Percentiles rank a stretch among this genome's conserved stretches.
These are phyloP conservation scores for Colletes gigas DNA, from an alignment of 1,140 invertebrate species.

Conservation along the genomic window DNA sequence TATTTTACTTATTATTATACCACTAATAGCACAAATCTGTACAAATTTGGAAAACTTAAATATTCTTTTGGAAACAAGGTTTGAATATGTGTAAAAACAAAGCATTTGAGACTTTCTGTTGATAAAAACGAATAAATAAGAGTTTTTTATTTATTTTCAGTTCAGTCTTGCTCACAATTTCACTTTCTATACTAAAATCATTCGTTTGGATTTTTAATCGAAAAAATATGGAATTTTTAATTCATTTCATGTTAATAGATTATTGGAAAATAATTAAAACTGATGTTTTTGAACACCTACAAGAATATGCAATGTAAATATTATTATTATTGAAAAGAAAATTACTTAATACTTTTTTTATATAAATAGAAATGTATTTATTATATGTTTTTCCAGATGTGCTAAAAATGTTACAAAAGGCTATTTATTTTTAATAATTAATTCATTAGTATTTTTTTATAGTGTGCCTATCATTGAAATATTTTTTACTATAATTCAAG, in stretches of 20 bases:
- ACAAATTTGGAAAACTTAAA: conserved; percentile 50
- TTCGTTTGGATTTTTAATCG: conserved; percentile 60
- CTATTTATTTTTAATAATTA: conserved; percentile 63
- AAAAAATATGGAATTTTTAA: conserved; percentile 49
- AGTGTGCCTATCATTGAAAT: conserved; percentile 58
- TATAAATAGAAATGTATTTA: background rate
- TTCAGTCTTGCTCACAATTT: conserved; percentile 66
- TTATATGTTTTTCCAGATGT: conserved; percentile 50
- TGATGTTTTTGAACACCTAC: conserved; percentile 26
- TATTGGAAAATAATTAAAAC: conserved; percentile 62
- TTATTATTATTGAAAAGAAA: background rate
- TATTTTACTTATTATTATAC: conserved; percentile 64
- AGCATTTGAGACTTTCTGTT: background rate
- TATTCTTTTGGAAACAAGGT: conserved; percentile 66
- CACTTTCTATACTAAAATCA: conserved; percentile 64
- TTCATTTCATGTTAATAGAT: conserved; percentile 63
- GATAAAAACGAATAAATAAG: conserved; percentile 5
- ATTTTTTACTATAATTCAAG: conserved; percentile 24
- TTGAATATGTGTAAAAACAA: conserved; percentile 11
- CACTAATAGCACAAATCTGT: conserved; percentile 62
- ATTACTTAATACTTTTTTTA: background rate
- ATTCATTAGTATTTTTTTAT: conserved; percentile 66
- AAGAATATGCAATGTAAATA: conserved; percentile 62
- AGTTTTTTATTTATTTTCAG: conserved; percentile 44
- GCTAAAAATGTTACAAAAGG: conserved; percentile 61